These are phyloP conservation scores for Heterodera filipjevi DNA, from an alignment of 2,888 invertebrate genomes.

Conservation along the genomic window DNA sequence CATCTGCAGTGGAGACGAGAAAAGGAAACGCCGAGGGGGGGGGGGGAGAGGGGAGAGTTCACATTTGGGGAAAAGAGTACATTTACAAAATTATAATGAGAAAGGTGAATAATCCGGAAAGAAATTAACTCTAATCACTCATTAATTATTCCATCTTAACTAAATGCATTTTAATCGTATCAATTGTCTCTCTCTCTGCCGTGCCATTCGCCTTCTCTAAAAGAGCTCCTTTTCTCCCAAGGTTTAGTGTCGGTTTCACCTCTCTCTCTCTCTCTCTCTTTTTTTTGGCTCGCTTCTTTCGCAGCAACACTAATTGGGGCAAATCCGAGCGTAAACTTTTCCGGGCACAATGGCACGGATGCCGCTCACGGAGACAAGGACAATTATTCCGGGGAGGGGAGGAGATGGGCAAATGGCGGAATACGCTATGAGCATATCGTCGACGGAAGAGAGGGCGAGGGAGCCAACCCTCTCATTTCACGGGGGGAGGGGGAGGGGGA, in stretches of 20 bases:
- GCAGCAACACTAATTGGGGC: conserved; percentile 14
- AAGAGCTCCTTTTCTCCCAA: too few relatives aligned
- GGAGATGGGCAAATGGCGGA: neutral
- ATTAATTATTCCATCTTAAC: neutral
- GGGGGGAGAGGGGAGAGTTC: too few relatives aligned
- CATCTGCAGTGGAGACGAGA: neutral
- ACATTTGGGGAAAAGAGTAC: too few relatives aligned
- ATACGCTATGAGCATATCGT: neutral
- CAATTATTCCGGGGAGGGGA: neutral
- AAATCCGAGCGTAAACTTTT: conserved; percentile 20
- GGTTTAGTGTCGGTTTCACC: neutral
- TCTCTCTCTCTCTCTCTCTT: neutral
- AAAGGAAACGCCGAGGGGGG: neutral
- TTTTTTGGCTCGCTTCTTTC: neutral
- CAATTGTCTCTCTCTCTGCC: too few relatives aligned
- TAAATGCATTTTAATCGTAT: neutral
- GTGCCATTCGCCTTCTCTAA: too few relatives aligned
- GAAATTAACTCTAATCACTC: neutral
- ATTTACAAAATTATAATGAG: too few relatives aligned
- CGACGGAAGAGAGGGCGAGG: neutral
- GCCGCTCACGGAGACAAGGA: neutral
- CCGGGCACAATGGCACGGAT: neutral
- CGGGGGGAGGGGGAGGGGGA: neutral
- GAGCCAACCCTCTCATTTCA: too few relatives aligned
- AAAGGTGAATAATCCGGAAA: too few relatives aligned